Conservation (phyloP, 2,113 vertebrate genomes). For the Malaclemys terrapin region DNA sequence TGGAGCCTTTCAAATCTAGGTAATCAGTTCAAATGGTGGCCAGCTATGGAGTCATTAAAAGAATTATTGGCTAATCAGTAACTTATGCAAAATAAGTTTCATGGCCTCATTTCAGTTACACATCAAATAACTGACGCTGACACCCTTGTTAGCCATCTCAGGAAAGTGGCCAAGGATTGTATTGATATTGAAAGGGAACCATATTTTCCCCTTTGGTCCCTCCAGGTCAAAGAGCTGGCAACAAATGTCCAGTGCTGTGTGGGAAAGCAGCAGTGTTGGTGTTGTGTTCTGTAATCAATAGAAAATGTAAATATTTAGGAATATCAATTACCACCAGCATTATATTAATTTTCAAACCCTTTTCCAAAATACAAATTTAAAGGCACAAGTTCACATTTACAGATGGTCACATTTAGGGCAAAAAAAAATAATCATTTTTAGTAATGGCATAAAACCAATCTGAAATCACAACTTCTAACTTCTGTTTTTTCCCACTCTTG, state of each 20-base stretch:
- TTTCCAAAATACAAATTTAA: neutral
- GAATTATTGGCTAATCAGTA: neutral
- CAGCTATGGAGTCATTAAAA: neutral
- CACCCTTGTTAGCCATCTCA: neutral
- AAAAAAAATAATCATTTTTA: rapidly evolving
- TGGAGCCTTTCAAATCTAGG: neutral
- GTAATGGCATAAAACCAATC: neutral
- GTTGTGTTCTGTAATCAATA: neutral
- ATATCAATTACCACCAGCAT: neutral
- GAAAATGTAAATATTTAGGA: neutral
- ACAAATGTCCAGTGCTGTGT: neutral
- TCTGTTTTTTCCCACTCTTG: neutral
- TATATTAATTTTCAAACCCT: neutral
- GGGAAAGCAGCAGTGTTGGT: neutral
- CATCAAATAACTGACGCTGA: neutral
- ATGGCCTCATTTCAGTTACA: neutral
- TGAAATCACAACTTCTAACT: neutral
- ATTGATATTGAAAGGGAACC: neutral
- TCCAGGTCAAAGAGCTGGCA: neutral
- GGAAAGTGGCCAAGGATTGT: neutral
- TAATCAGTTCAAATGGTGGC: neutral
- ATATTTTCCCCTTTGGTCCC: neutral
- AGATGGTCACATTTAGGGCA: neutral
- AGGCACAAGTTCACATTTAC: neutral
- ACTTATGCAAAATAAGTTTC: neutral